Conservation (phyloP, 1,140 invertebrate genomes). For the Olivierus martensii region DNA sequence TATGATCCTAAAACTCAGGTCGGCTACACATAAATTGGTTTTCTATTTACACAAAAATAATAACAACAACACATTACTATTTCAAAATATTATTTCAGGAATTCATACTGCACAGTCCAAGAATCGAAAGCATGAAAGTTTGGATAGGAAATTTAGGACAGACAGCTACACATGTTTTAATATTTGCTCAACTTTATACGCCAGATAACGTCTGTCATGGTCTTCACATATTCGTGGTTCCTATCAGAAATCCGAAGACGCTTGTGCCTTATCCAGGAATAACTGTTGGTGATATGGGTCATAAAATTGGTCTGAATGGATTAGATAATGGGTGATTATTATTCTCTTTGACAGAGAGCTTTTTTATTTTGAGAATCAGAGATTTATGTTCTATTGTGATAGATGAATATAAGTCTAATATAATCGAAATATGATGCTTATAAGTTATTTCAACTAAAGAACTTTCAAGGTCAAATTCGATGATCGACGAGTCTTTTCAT, state of each 20-base stretch:
- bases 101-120: constrained; percentile 79
- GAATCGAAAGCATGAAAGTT: constrained; percentile 88
- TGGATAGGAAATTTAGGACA: constrained; percentile 83
- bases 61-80: neutral
- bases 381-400: too few relatives aligned
- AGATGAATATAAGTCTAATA: too few relatives aligned
- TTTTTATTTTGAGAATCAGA: too few relatives aligned
- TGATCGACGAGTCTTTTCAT: too few relatives aligned
- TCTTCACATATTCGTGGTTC: constrained; percentile 68
- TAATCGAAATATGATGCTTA: too few relatives aligned
- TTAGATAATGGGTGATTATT: constrained; percentile 62
- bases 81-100: constrained; percentile 34
- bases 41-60: too few relatives aligned
- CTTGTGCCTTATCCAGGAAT: constrained; percentile 55
- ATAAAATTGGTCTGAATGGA: constrained; percentile 74
- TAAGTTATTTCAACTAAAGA: too few relatives aligned
- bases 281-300: constrained; percentile 69
- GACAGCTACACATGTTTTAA: constrained; percentile 66
- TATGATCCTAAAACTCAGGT: constrained; percentile 53
- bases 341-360: too few relatives aligned
- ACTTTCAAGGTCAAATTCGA: too few relatives aligned
- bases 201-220: constrained; percentile 66
- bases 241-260: constrained; percentile 59
- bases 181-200: constrained; percentile 78
- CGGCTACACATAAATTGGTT: too few relatives aligned